Base-by-base conservation (phyloP, 2,113 vertebrate species). In the Nothoprocta perdicaria region DNA sequence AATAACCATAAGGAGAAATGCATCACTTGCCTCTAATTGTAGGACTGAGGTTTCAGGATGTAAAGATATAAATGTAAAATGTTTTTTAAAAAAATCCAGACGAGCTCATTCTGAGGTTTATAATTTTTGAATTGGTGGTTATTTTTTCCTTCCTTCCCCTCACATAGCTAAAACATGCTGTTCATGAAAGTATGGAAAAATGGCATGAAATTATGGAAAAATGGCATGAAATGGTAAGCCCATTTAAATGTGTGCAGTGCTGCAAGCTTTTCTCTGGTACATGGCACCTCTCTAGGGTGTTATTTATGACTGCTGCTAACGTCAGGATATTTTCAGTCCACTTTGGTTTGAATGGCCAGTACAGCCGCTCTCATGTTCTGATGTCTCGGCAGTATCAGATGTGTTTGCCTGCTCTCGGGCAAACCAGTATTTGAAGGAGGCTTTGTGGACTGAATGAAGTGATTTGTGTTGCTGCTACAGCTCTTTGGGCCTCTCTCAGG, bases 41-140 rank as follows among this genome's bases (percentile, higher is more conserved):
- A 26, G 71, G 38, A 61, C 46, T 89, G 91, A 85, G 38, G 8
- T 41, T 77, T 24, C 38, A 67, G 61, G 83, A 74, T 60, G 50
- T 67, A n/a, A n/a, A 81, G n/a, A 1, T 12, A 8, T 61, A 2
- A 26, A 53, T 53, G 26, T 26, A 52, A 26, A 26, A 52, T 52
- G 12, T 53, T 45, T 45, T 48, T 22, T 21, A 4, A 0, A 53
- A 27, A 53, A 14, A 55, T 16, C 14, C 27, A 69, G 48, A 35
- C 38, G 35, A 18, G 41, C 50, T 78, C 7, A 67, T 78, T 82
- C 26, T 5, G 2, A 67, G 7, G 10, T 80, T 83, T 66, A 12
- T 19, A 46, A 55, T 50, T 79, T 85, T 85, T 60, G 40, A 67
- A 53, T 74, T 77, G 24, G 9, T 17, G 79, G 16, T 35, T 89